These are phyloP conservation scores for Dipodomys merriami DNA, from an alignment of 2,113 vertebrate genomes.

Conservation along the genomic window DNA sequence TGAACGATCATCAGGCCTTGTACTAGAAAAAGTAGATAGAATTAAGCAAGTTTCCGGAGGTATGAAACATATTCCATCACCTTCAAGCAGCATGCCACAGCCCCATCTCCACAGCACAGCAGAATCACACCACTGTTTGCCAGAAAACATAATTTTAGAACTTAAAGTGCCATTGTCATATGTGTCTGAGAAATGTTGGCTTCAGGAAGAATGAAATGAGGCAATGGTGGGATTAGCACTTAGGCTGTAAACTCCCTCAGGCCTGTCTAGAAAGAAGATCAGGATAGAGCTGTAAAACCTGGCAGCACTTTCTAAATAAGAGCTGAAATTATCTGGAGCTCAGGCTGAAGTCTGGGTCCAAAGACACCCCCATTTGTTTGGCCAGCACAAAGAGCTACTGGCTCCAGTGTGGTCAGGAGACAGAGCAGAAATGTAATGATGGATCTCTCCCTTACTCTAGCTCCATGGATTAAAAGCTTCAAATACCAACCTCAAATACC, in stretches of 20 bases:
- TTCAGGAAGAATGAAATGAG: not conserved
- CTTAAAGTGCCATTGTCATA: slow-evolving; percentile 14
- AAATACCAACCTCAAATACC: not conserved
- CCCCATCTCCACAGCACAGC: not conserved
- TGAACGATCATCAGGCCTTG: too few species aligned
- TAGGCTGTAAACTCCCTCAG: not conserved
- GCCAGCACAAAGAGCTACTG: not conserved
- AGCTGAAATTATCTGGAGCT: not conserved
- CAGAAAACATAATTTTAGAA: slow-evolving; percentile 57
- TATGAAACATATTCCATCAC: rapidly evolving
- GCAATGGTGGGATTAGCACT: not conserved
- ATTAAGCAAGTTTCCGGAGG: not conserved
- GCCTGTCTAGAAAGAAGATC: not conserved
- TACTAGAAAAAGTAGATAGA: not conserved
- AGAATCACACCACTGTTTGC: slow-evolving; percentile 13
- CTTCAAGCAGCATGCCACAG: rapidly evolving
- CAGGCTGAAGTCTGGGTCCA: not conserved
- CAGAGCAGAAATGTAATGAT: not conserved
- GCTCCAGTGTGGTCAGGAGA: not conserved
- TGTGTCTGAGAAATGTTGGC: not conserved
- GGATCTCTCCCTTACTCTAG: not conserved
- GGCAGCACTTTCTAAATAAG: not conserved
- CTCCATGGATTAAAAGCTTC: not conserved
- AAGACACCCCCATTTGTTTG: not conserved
- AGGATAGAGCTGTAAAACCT: not conserved